Conservation (phyloP, 2,113 vertebrate species). For the Nothoprocta perdicaria region DNA sequence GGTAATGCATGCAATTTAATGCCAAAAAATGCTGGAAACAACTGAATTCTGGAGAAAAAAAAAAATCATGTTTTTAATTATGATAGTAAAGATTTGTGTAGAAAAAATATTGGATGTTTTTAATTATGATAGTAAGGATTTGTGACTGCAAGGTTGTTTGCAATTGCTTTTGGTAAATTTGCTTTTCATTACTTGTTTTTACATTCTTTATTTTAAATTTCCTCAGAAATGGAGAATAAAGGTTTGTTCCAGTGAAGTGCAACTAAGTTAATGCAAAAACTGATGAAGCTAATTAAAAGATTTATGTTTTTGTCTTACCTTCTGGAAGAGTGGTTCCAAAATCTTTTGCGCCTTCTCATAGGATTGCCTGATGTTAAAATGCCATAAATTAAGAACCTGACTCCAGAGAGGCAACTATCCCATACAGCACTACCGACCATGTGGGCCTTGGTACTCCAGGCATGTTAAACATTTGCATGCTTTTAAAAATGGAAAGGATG, state of each 20-base stretch:
- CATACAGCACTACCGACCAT: rapidly evolving
- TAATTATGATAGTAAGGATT: neutral
- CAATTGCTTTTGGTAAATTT: neutral
- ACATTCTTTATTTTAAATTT: neutral
- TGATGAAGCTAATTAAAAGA: neutral
- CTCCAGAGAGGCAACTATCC: neutral
- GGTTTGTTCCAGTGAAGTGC: neutral
- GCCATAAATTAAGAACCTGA: neutral
- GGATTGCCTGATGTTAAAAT: neutral
- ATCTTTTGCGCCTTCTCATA: neutral
- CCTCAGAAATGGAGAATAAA: neutral
- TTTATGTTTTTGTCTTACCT: neutral
- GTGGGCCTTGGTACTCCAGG: neutral
- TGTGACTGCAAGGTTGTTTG: neutral
- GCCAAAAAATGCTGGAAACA: neutral
- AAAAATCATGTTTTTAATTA: neutral
- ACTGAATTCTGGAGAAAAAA: neutral
- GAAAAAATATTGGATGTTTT: neutral
- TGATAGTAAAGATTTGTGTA: neutral
- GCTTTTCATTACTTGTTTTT: neutral
- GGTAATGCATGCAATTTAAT: neutral
- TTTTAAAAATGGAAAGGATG: neutral
- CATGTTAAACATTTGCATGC: neutral
- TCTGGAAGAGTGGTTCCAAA: neutral
- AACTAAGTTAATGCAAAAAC: neutral